Base-by-base conservation (phyloP, 2,888 invertebrate species). In the Drosophila putrida region DNA sequence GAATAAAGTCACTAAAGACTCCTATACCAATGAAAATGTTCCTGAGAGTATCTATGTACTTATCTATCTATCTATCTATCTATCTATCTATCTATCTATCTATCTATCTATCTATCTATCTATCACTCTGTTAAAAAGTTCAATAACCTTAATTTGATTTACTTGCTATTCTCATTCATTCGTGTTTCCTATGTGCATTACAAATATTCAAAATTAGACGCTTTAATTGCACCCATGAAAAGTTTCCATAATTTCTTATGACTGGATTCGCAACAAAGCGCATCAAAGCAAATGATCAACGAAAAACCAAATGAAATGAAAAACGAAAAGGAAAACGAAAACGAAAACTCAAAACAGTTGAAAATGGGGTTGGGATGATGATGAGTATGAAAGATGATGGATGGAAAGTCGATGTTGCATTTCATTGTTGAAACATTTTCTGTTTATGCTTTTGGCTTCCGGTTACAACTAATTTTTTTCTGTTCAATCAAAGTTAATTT, bases 401-500 rank as follows among this genome's bases (percentile, higher is more conserved):
- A 20, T 31, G 80, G 75, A 85, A 85, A 85, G 85, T 85, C 74
- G 49, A 36, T 62, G 55, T 51, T 60, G 47, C 72, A 58, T 72
- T 74, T 71, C 84, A 86, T 85, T 85, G 80, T 84, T 82, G 63
- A 43, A 41, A 71, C 72, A 66, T 66, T 75, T 67, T 51, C 58
- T 63, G 36, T 68, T 49, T 44, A 46, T 68, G 39, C 27, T 44
- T 58, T 74, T 62, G 44, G 75, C 82, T 84, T 84, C 82, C 85
- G 84, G 81, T 82, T 78, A 66, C 81, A 73, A 66, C 62, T 55
- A 69, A 58, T 57, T 8, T 75, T 75, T 72, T 71, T 68, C 73
- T 65, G 58, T 74, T 71, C 78, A 75, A 81, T 83, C 73, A 73
- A 75, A 81, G 75, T 70, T 80, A 80, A 83, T 77, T 75, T 82